These are phyloP conservation scores for Amorpha juglandis DNA, from an alignment of 2,888 invertebrate genomes.

Conservation along the genomic window DNA sequence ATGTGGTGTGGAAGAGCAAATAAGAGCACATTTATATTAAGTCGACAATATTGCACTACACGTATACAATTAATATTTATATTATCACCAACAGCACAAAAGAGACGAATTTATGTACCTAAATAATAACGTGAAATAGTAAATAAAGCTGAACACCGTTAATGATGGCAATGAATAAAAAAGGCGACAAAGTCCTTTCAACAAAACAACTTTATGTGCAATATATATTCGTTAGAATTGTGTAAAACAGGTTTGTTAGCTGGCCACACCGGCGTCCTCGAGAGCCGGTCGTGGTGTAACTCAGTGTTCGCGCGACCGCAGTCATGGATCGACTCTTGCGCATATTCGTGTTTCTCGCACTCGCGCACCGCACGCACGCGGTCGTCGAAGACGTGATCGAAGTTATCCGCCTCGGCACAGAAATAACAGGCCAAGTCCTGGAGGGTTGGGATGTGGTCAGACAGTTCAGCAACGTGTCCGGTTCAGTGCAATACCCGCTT, in stretches of 20 bases:
- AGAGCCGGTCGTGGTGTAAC: constrained; percentile 38
- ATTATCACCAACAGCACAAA: too few species aligned
- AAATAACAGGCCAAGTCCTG: constrained; percentile 84
- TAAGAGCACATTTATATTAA: too few species aligned
- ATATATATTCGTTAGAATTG: background rate
- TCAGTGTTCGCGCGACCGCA: constrained; percentile 69
- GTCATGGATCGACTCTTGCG: constrained; percentile 67
- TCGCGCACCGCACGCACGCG: constrained; percentile 62
- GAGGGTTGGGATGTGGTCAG: constrained; percentile 87
- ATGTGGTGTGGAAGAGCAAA: too few species aligned
- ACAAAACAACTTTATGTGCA: background rate
- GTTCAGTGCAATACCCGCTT: constrained; percentile 85
- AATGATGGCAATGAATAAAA: too few species aligned
- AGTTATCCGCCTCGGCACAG: constrained; percentile 84
- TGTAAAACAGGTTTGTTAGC: constrained; percentile 25
- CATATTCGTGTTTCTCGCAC: constrained; percentile 57
- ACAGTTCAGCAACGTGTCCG: constrained; percentile 77
- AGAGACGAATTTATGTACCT: too few species aligned
- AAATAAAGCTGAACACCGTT: too few species aligned
- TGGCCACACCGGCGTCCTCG: constrained; percentile 65
- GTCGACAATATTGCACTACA: too few species aligned
- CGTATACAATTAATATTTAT: too few species aligned
- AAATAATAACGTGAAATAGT: too few species aligned
- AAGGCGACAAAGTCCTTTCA: too few species aligned
- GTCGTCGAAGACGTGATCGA: constrained; percentile 85